These are phyloP conservation scores for Sebastes trivittatus DNA, from an alignment of 2,797 vertebrate species.

Conservation along the genomic window DNA sequence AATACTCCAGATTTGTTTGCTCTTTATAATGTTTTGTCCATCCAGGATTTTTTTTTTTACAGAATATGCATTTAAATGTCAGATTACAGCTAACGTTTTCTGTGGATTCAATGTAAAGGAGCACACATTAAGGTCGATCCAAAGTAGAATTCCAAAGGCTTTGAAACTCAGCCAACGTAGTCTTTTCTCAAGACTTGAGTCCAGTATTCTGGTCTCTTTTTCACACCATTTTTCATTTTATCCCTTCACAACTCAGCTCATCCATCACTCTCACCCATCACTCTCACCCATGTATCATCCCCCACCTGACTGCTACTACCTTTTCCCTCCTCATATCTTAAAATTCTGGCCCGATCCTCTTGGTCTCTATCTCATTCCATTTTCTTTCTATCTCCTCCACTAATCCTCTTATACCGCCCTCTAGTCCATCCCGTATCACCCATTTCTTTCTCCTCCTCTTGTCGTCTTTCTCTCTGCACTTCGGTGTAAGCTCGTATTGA, in stretches of 20 bases:
- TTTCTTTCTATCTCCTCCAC: conserved; percentile 30
- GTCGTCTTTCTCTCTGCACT: neutral
- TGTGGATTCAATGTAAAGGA: neutral
- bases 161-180: neutral
- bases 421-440: conserved; percentile 18
- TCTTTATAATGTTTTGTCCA: neutral
- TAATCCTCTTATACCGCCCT: conserved; percentile 51
- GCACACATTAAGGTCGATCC: neutral
- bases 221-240: neutral
- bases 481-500: neutral
- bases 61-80: neutral
- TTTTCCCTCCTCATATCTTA: conserved; percentile 22
- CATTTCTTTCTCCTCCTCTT: conserved; percentile 13
- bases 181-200: neutral
- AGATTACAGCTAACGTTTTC: neutral
- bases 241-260: neutral
- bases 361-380: conserved; percentile 28
- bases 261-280: conserved; percentile 1
- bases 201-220: neutral
- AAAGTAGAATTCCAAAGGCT: neutral
- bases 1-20: neutral
- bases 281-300: neutral
- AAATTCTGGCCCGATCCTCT: conserved; percentile 2
- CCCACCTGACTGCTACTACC: neutral
- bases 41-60: neutral